phyloP scores from a whole-genome alignment of 2,888 invertebrate species.

The Hemistola chrysoprasaria region DNA sequence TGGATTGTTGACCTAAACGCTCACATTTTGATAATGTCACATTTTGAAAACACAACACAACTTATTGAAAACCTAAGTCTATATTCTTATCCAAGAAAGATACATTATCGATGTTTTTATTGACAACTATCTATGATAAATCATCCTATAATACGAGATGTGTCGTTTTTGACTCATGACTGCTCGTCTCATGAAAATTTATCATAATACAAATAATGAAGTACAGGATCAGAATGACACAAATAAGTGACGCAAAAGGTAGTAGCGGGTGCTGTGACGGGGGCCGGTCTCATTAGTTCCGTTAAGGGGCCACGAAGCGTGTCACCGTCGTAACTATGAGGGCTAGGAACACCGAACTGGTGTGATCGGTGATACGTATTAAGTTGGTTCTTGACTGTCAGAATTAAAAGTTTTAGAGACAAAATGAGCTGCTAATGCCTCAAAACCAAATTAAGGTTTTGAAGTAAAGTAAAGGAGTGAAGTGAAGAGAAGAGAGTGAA shows the following conservation, averaged over 20 bases:
- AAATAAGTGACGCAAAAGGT: constrained; percentile 50
- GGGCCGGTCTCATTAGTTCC: constrained; percentile 56
- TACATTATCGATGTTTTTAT: no score
- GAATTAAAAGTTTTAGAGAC: no score
- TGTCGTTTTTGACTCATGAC: no score
- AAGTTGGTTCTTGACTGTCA: no score
- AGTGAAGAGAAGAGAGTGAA: no score
- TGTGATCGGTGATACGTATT: constrained; percentile 10
- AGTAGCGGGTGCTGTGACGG: constrained; percentile 36
- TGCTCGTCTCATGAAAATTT: no score
- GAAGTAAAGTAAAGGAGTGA: no score
- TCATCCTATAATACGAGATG: no score
- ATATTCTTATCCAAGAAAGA: no score
- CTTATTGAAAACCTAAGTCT: constrained; percentile 11
- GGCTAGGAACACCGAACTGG: constrained; percentile 12
- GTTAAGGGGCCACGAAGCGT: constrained; percentile 53
- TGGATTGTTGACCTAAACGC: constrained; percentile 28
- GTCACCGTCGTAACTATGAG: constrained; percentile 39
- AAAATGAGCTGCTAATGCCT: no score
- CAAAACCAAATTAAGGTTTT: no score
- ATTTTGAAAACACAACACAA: constrained; percentile 14
- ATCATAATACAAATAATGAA: constrained; percentile 12
- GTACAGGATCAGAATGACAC: constrained; percentile 45
- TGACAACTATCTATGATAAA: no score
- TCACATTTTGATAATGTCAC: constrained; percentile 21